Conservation (phyloP, 2,797 vertebrate genomes). For the Malurus splendens region DNA sequence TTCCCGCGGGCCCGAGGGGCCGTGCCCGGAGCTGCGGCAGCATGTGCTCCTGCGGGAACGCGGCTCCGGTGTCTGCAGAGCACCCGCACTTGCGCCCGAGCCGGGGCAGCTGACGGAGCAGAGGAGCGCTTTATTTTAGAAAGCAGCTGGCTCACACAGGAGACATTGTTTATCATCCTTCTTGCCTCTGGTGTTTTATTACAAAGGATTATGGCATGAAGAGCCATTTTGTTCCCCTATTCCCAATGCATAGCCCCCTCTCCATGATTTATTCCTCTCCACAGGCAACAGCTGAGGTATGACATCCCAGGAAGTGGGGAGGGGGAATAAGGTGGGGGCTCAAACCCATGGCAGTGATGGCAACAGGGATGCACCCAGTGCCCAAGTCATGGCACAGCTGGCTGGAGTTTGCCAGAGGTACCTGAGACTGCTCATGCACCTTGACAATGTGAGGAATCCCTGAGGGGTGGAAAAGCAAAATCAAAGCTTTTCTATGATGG, state of each 20-base stretch:
- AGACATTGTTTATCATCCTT: conserved; percentile 17
- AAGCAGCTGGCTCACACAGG: conserved; percentile 48
- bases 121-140: neutral
- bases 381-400: fast-evolving
- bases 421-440: neutral
- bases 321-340: neutral
- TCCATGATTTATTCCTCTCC: neutral
- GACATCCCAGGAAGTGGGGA: neutral
- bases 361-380: neutral
- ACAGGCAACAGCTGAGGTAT: neutral
- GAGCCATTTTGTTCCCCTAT: conserved; percentile 33
- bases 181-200: conserved; percentile 16
- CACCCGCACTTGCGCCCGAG: neutral
- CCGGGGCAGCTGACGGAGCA: neutral
- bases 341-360: neutral
- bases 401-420: neutral
- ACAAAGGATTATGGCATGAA: conserved; percentile 47
- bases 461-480: neutral
- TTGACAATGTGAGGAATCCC: neutral
- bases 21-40: neutral
- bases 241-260: neutral
- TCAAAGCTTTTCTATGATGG: neutral
- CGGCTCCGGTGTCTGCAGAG: neutral
- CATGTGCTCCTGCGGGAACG: neutral
- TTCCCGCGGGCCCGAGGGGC: neutral